phyloP scores from a whole-genome alignment of 2,888 invertebrate genomes.

The Drosophila rubida region DNA sequence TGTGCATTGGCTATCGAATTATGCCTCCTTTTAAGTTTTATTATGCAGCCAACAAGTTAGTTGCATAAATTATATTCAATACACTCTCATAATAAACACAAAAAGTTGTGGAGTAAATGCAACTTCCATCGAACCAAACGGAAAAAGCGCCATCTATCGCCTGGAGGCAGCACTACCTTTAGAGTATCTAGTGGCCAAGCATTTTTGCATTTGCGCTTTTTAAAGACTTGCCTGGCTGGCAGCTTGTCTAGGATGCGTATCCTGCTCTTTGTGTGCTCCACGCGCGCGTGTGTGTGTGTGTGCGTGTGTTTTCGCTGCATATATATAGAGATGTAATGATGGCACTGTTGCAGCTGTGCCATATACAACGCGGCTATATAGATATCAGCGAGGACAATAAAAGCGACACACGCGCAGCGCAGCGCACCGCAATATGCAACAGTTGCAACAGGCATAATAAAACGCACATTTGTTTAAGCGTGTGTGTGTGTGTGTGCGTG shows the following conservation, averaged over 20 bases:
- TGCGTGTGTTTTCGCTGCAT: not conserved
- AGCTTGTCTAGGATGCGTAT: conserved; percentile 31
- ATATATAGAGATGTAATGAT: conserved; percentile 41
- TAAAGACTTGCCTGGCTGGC: not conserved
- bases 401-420: conserved; percentile 43
- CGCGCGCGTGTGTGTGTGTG: not conserved
- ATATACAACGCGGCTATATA: conserved; percentile 3
- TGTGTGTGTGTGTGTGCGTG: conserved; percentile 6
- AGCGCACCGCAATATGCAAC: conserved; percentile 68
- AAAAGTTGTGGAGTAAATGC: not conserved
- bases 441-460: conserved; percentile 51
- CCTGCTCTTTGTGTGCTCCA: conserved; percentile 47
- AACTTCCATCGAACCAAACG: not conserved
- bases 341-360: conserved; percentile 28
- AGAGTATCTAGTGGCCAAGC: conserved; percentile 2
- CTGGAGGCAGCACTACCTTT: not conserved
- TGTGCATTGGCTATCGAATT: not conserved
- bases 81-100: not conserved
- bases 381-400: conserved; percentile 57
- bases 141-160: not conserved
- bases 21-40: not conserved
- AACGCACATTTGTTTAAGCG: conserved; percentile 5
- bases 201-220: not conserved
- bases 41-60: not conserved
- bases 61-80: not conserved